These are phyloP conservation scores for Actinemys pallida DNA, from an alignment of 2,113 vertebrate genomes.

Conservation along the genomic window DNA sequence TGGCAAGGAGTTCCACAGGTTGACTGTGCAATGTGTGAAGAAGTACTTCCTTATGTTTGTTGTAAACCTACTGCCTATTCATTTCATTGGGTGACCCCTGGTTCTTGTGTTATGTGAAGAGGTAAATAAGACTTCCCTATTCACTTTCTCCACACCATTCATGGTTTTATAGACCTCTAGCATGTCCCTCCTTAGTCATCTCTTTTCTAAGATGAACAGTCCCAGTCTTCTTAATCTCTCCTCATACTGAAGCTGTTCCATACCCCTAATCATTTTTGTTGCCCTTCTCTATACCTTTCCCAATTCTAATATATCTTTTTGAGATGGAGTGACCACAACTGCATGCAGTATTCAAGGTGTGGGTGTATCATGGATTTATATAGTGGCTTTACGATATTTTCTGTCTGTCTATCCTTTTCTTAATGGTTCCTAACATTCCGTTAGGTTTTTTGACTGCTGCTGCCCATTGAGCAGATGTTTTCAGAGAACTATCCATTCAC, in stretches of 20 bases:
- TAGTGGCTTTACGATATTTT: neutral
- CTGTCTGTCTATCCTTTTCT: neutral
- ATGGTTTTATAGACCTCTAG: neutral
- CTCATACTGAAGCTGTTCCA: neutral
- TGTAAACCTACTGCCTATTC: neutral
- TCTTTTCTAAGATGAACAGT: neutral
- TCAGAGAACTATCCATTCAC: neutral
- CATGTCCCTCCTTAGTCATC: neutral
- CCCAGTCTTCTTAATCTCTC: neutral
- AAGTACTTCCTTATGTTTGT: neutral
- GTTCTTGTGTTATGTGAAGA: neutral
- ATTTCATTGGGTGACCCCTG: neutral
- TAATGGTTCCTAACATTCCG: neutral
- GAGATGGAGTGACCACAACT: neutral
- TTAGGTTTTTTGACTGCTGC: neutral
- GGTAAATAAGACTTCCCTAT: neutral
- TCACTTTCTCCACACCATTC: neutral
- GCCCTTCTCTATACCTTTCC: neutral
- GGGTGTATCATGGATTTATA: neutral
- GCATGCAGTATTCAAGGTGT: neutral
- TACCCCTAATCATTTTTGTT: neutral
- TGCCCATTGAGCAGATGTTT: neutral
- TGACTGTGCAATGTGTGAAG: neutral
- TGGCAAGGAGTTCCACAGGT: neutral
- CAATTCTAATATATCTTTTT: neutral